Percentiles rank a stretch among this genome's conserved stretches.
Conservation (phyloP, 2,888 invertebrate species). For the Agapostemon virescens region DNA sequence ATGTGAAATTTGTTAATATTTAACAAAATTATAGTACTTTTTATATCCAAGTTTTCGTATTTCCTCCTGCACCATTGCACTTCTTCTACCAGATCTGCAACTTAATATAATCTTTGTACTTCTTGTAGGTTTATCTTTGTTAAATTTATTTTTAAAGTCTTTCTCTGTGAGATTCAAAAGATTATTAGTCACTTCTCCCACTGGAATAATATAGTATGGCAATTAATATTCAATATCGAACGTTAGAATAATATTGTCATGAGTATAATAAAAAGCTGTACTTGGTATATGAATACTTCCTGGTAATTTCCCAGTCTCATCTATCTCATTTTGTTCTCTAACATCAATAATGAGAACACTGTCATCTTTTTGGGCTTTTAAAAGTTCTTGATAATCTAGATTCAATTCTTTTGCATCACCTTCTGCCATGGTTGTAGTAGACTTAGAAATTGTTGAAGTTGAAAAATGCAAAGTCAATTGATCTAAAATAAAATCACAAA, state of each 20-base stretch:
- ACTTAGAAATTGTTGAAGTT: constrained; percentile 20
- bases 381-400: constrained; percentile 70
- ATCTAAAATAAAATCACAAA: constrained; percentile 30
- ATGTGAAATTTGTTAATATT: background rate
- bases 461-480: constrained; percentile 32
- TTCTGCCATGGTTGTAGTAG: constrained; percentile 57
- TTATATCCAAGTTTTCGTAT: constrained; percentile 83
- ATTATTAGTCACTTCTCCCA: constrained; percentile 81
- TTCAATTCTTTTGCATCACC: constrained; percentile 54
- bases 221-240: constrained; percentile 61
- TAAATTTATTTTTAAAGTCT: constrained; percentile 83
- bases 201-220: constrained; percentile 77
- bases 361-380: constrained; percentile 80
- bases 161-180: constrained; percentile 81
- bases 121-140: constrained; percentile 83
- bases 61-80: constrained; percentile 84
- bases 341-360: constrained; percentile 87
- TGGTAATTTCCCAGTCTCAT: constrained; percentile 87
- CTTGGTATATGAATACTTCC: constrained; percentile 89
- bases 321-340: constrained; percentile 87
- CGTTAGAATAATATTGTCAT: background rate
- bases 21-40: constrained; percentile 81
- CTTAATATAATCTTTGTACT: constrained; percentile 85
- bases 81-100: constrained; percentile 86
- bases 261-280: constrained; percentile 66